phyloP scores from a whole-genome alignment of 2,797 vertebrate species.

The Crenuchus spilurus region DNA sequence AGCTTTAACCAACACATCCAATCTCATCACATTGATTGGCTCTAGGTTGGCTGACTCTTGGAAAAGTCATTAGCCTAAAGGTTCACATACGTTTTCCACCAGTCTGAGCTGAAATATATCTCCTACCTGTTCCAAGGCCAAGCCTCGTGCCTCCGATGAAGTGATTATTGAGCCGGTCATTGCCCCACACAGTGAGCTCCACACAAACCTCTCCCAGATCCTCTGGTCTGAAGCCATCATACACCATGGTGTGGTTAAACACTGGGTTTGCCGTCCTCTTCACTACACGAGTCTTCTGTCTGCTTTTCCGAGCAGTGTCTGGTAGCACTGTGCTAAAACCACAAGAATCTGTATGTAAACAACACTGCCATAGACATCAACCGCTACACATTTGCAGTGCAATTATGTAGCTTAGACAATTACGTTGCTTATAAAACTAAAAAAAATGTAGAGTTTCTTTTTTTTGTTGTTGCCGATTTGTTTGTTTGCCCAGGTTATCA shows the following conservation, averaged over 20 bases:
- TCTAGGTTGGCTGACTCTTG: too few species aligned
- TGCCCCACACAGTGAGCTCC: conserved; percentile 95
- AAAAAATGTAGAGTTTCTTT: too few species aligned
- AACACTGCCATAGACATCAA: neutral
- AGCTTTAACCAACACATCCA: too few species aligned
- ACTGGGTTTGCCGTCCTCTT: conserved; percentile 84
- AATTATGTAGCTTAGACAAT: too few species aligned
- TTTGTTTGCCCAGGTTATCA: too few species aligned
- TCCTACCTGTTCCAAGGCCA: conserved; percentile 87
- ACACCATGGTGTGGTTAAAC: conserved; percentile 98
- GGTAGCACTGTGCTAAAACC: conserved; percentile 86
- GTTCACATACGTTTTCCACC: too few species aligned
- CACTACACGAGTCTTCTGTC: conserved; percentile 89
- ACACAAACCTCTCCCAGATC: conserved; percentile 88
- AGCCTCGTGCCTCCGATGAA: conserved; percentile 90
- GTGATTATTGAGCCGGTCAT: conserved; percentile 86
- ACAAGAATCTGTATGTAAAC: neutral
- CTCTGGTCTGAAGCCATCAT: conserved; percentile 85
- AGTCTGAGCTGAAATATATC: too few species aligned
- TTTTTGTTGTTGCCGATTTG: too few species aligned
- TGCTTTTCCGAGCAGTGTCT: conserved; percentile 85
- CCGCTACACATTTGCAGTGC: too few species aligned
- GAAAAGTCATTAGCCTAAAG: too few species aligned
- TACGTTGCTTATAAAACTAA: too few species aligned
- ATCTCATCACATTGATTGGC: too few species aligned